A percentile compares a stretch with the other conserved stretches of the same genome.
phyloP scores from a whole-genome alignment of 37 sponge, comb jelly and placozoan species.

The Ephydatia muelleri region DNA sequence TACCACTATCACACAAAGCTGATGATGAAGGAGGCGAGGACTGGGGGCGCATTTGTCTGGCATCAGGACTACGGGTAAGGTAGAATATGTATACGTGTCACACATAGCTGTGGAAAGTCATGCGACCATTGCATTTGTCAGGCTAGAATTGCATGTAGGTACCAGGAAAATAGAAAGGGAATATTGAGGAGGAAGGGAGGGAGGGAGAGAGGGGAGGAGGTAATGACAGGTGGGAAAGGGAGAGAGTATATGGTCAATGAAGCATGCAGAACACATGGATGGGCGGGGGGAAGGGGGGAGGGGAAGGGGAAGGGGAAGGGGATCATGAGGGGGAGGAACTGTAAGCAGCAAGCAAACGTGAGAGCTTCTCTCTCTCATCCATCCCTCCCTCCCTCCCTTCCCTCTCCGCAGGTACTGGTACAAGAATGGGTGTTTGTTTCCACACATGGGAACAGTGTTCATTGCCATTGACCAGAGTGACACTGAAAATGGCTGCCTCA shows the following conservation, averaged over 20 bases:
- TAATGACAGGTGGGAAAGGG: neutral
- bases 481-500: constrained; percentile 89
- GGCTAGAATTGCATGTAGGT: no score
- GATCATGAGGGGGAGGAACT: no score
- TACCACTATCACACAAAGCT: constrained; percentile 97
- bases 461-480: constrained; percentile 89
- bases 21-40: constrained; percentile 93
- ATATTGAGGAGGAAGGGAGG: neutral
- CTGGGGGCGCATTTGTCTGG: constrained; percentile 94
- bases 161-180: neutral
- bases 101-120: no score
- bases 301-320: neutral
- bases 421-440: constrained; percentile 87
- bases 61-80: constrained; percentile 94
- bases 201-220: neutral
- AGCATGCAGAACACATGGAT: no score
- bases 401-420: constrained; percentile 81
- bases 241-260: no score
- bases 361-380: neutral
- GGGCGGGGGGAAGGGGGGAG: neutral
- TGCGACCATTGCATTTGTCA: no score
- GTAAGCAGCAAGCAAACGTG: neutral
- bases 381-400: neutral
- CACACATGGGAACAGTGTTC: constrained; percentile 87
- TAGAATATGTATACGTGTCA: no score